Percentiles rank a stretch among this genome's conserved stretches.
These are phyloP conservation scores for Sebastes miniatus DNA, from an alignment of 2,797 vertebrate genomes.

Conservation along the genomic window DNA sequence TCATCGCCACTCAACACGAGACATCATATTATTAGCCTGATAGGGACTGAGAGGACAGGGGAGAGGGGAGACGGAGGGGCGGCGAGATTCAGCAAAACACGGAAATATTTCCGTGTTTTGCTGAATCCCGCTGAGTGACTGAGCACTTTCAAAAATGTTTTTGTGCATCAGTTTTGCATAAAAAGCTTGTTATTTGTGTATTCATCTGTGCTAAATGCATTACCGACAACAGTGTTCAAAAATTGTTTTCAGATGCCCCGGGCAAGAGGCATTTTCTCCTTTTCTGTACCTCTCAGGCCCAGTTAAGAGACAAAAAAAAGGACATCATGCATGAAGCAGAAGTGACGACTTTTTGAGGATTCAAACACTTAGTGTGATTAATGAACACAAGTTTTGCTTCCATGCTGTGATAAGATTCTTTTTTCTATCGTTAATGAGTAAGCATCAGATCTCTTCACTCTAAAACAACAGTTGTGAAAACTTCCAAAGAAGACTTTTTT, in stretches of 20 bases:
- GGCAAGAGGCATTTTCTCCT: slow-evolving; percentile 37
- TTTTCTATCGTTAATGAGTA: neutral
- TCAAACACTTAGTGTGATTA: slow-evolving; percentile 26
- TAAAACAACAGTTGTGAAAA: neutral
- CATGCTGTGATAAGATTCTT: neutral
- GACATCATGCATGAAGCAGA: slow-evolving; percentile 16
- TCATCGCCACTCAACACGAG: slow-evolving; percentile 57
- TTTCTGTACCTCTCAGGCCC: slow-evolving; percentile 40
- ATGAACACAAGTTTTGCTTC: slow-evolving; percentile 1
- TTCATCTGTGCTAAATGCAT: slow-evolving; percentile 65
- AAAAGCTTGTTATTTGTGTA: slow-evolving; percentile 64
- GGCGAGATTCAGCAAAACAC: slow-evolving; percentile 31
- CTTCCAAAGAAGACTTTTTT: neutral
- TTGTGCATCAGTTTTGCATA: slow-evolving; percentile 53
- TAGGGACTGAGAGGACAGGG: slow-evolving; percentile 24
- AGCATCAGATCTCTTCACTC: neutral
- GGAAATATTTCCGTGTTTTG: slow-evolving; percentile 14
- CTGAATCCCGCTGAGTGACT: slow-evolving; percentile 18
- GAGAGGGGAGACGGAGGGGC: slow-evolving; percentile 23
- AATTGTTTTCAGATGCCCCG: slow-evolving; percentile 49
- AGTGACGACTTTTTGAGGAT: neutral
- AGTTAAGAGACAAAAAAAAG: slow-evolving; percentile 21
- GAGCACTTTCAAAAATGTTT: slow-evolving; percentile 42
- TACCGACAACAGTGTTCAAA: slow-evolving; percentile 46
- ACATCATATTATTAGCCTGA: slow-evolving; percentile 50